Evolutionary conservation across 2,888 invertebrate genomes (phyloP), one percentile per base, ranked within the genome.

Genomic region (Perdita meconis): DNA sequence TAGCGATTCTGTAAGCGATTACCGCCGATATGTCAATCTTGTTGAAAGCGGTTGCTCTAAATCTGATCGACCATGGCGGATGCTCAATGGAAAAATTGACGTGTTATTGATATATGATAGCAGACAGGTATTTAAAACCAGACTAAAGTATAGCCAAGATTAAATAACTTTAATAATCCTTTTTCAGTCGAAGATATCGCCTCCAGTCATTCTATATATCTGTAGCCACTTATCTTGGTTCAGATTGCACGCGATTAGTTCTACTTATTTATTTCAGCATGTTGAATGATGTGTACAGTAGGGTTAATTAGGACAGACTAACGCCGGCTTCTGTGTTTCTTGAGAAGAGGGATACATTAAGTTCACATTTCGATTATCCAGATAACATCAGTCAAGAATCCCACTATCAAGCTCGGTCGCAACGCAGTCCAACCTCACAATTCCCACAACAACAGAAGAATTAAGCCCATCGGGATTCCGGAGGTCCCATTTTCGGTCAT

Each of bases 21-120:
- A 73, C 67, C 60, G 71, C 63, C 74, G 70, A 82, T 66, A 68
- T 50, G 73, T 82, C 80, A 76, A 71, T 82, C 80, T 47, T 51
- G 68, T 66, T 55, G 61, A 69, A 63, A 67, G 68, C 44, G 70
- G 59, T 50, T 50, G 50, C 50, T 50, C n/a, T 40, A 12, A 67
- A 53, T 59, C 60, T 24, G 55, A 76, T 71, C n/a, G n/a, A 1
- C 6, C 16, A 2, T 24, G 36, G 19, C 12, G n/a, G 24, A 13
- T 26, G 12, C 26, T 44, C 36, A 67, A 82, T 47, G 51, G 74
- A 78, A 69, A 80, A 82, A 74, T 80, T 57, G 77, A 73, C 51
- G 42, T 44, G 44, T 50, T 66, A 75, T 75, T 53, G 30, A 51
- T 30, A 13, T 13, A 0, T 1, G 5, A 22, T 30, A 36, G 13